phyloP scores from a whole-genome alignment of 2,113 vertebrate genomes.

The Chrysemys picta region DNA sequence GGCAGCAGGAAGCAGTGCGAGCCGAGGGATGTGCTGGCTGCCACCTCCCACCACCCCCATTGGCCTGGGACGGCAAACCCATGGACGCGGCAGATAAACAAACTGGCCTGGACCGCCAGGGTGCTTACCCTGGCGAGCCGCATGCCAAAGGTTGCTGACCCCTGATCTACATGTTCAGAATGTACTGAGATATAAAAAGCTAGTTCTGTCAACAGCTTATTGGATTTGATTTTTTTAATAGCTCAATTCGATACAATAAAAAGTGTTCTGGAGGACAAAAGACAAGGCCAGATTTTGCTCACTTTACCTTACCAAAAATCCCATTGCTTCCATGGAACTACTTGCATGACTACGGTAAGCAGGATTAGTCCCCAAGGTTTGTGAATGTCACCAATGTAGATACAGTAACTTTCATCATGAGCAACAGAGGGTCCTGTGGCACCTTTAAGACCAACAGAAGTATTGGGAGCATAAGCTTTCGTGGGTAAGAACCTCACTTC shows the following conservation, averaged over 20 bases:
- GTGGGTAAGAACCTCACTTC: too few relatives aligned
- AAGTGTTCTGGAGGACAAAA: not conserved
- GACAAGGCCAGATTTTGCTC: not conserved
- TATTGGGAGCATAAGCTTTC: too few relatives aligned
- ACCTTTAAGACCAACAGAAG: too few relatives aligned
- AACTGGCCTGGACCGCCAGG: too few relatives aligned
- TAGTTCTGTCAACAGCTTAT: not conserved
- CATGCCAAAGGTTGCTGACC: too few relatives aligned
- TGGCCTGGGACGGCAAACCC: too few relatives aligned
- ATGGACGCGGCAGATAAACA: too few relatives aligned
- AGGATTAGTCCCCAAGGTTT: not conserved
- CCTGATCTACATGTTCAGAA: not conserved
- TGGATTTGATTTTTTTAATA: not conserved
- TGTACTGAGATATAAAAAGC: not conserved
- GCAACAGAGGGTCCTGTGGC: too few relatives aligned
- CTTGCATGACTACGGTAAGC: not conserved
- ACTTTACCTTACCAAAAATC: not conserved
- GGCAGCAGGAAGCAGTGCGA: too few relatives aligned
- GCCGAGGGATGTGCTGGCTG: too few relatives aligned
- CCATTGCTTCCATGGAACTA: not conserved
- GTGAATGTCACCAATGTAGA: not conserved
- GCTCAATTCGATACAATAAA: not conserved
- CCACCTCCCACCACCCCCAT: too few relatives aligned
- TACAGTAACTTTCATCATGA: not conserved
- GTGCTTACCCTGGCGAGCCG: too few relatives aligned